These are phyloP conservation scores for Hoplias malabaricus DNA, from an alignment of 2,113 vertebrate species.

Conservation along the genomic window DNA sequence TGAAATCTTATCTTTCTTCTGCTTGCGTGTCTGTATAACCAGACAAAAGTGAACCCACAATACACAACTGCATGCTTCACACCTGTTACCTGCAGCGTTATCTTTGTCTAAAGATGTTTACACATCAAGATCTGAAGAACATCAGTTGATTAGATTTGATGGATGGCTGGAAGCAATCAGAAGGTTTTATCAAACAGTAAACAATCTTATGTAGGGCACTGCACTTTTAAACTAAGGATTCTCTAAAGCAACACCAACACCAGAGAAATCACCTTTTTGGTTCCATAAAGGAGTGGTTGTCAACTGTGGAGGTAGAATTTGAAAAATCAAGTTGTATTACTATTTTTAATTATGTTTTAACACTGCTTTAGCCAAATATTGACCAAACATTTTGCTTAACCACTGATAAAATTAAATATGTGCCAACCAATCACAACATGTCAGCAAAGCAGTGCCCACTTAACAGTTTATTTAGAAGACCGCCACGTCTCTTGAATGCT, in stretches of 20 bases:
- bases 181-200: background rate
- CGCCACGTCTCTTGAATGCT: too few relatives aligned
- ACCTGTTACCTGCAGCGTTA: constrained; percentile 35
- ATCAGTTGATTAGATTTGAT: background rate
- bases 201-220: background rate
- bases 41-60: background rate
- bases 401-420: too few relatives aligned
- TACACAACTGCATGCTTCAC: constrained; percentile 13
- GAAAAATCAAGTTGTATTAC: too few relatives aligned
- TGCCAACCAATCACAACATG: too few relatives aligned
- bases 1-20: constrained; percentile 39
- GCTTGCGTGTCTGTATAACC: constrained; percentile 26
- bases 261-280: background rate
- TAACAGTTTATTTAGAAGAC: too few relatives aligned
- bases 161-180: background rate
- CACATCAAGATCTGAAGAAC: constrained; percentile 5
- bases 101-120: background rate
- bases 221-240: background rate
- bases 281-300: too few relatives aligned
- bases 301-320: too few relatives aligned
- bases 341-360: too few relatives aligned
- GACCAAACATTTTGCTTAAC: too few relatives aligned
- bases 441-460: too few relatives aligned
- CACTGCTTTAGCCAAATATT: too few relatives aligned
- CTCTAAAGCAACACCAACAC: background rate